A percentile compares a stretch with the other conserved stretches of the same genome.
Conservation (phyloP, 2,797 vertebrate genomes). For the Streptopelia turtur region DNA sequence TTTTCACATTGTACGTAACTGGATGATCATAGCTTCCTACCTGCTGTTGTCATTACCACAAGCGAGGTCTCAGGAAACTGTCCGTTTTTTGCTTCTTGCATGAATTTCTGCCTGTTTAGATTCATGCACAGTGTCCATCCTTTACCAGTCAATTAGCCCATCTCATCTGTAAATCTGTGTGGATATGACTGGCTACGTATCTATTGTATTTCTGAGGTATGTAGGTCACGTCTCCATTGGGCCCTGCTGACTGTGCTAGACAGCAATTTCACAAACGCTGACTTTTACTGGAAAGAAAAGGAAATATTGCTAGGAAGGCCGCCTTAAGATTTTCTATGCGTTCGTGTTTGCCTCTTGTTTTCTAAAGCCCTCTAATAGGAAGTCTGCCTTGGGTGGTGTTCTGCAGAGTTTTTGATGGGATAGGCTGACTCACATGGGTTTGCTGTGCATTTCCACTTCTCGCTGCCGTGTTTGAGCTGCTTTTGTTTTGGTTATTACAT, state of each 20-base stretch:
- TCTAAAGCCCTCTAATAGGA: not conserved
- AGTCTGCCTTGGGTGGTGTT: not conserved
- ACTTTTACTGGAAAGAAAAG: conserved; percentile 33
- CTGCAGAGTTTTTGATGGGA: not conserved
- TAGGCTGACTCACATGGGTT: not conserved
- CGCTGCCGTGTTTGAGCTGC: not conserved
- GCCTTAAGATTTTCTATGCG: not conserved
- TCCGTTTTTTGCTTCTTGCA: not conserved
- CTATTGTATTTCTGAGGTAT: conserved; percentile 55
- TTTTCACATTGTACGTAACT: not conserved
- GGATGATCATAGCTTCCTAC: not conserved
- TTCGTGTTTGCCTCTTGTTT: not conserved
- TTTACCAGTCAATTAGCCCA: conserved; percentile 19
- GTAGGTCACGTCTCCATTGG: conserved; percentile 65
- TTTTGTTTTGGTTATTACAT: conserved; percentile 22
- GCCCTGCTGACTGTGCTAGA: conserved; percentile 51
- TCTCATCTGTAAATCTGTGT: not conserved
- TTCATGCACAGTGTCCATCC: not conserved
- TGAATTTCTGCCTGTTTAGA: conserved; percentile 21
- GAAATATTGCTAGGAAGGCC: not conserved
- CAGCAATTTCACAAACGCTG: conserved; percentile 18
- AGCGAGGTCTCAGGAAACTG: not conserved
- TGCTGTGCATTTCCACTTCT: not conserved
- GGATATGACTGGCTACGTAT: not conserved
- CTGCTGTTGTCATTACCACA: not conserved